Conservation (phyloP, 2,797 vertebrate species). For the Acrossocheilus fasciatus region DNA sequence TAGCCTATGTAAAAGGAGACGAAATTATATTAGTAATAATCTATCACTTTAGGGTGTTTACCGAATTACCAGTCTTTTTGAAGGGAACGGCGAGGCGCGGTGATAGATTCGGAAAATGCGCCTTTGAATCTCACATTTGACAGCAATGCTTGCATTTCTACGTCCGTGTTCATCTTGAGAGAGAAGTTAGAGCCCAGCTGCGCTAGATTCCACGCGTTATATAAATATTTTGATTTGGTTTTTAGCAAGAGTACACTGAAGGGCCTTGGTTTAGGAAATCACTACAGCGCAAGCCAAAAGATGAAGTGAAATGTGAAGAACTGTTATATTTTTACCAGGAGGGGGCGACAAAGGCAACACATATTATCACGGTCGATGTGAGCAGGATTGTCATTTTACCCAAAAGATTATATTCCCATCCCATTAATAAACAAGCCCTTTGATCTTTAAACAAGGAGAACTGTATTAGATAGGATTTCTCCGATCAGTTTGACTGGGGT, state of each 20-base stretch:
- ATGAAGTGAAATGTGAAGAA: not conserved
- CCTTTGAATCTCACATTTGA: not conserved
- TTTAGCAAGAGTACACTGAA: not conserved
- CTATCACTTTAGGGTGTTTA: not conserved
- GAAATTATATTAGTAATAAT: not conserved
- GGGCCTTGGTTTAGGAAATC: not conserved
- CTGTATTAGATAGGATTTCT: not conserved
- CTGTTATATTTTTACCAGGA: slow-evolving; percentile 8
- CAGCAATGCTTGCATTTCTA: not conserved
- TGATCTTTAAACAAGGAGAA: not conserved
- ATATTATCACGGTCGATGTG: not conserved
- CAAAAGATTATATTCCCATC: not conserved
- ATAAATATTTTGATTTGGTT: not conserved
- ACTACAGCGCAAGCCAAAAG: not conserved
- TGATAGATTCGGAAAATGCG: not conserved
- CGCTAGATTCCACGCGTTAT: not conserved
- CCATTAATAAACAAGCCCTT: not conserved
- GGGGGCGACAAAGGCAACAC: slow-evolving; percentile 29
- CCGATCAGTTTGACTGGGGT: not conserved
- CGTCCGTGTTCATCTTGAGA: not conserved
- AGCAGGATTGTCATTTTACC: not conserved
- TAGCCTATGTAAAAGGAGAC: not conserved
- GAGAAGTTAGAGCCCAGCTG: not conserved
- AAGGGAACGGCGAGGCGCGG: not conserved
- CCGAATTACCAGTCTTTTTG: not conserved